Conservation (phyloP, 2,797 vertebrate genomes). For the Phrynocephalus guinanensis region DNA sequence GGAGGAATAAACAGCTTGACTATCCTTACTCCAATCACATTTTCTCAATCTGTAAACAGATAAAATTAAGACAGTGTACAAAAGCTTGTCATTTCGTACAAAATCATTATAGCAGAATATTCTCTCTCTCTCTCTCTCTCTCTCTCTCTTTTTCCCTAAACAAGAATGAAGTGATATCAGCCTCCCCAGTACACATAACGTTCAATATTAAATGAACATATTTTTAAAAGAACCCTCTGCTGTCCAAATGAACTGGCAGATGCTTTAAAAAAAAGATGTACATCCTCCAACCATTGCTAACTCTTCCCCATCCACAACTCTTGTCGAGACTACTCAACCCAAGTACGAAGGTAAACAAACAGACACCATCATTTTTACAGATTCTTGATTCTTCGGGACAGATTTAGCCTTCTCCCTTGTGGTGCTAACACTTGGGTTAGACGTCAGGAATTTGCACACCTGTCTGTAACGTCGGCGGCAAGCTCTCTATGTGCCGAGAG, state of each 20-base stretch:
- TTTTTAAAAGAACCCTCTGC: background rate
- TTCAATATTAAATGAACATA: constrained; percentile 32
- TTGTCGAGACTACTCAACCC: constrained; percentile 75
- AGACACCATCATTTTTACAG: constrained; percentile 76
- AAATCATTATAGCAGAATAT: constrained; percentile 47
- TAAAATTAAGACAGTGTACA: background rate
- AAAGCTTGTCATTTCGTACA: constrained; percentile 52
- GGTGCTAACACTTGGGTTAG: constrained; percentile 75
- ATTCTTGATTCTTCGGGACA: constrained; percentile 79
- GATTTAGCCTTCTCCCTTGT: constrained; percentile 71
- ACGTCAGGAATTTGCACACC: constrained; percentile 78
- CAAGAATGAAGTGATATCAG: background rate
- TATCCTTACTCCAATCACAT: constrained; percentile 40
- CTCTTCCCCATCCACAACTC: constrained; percentile 67
- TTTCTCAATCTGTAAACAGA: constrained; percentile 54
- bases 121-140: constrained; percentile 9
- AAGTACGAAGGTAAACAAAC: constrained; percentile 77
- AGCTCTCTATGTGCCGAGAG: constrained; percentile 64
- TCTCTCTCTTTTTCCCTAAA: constrained; percentile 9
- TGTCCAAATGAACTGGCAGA: background rate
- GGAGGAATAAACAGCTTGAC: constrained; percentile 26
- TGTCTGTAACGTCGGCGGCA: constrained; percentile 72
- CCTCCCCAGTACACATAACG: too few species aligned
- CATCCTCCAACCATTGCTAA: background rate
- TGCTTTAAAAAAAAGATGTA: too few species aligned